Evolutionary conservation across 2,888 invertebrate genomes (phyloP).

Genomic region (Diarsia rubi): DNA sequence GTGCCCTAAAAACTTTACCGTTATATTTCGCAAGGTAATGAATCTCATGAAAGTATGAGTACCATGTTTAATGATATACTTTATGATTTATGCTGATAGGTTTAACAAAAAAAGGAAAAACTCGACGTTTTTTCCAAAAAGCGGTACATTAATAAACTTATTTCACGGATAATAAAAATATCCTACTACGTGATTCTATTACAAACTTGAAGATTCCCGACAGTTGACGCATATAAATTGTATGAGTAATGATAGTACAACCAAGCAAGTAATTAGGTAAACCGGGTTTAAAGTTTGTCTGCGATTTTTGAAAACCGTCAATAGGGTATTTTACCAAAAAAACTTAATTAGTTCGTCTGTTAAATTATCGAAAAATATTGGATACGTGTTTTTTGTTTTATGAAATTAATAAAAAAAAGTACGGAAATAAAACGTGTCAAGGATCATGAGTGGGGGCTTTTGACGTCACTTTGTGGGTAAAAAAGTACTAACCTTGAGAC

Average conservation of each 20-base stretch:
- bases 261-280: not conserved
- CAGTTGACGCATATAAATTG: slow-evolving; percentile 24
- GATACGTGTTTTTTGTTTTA: no score
- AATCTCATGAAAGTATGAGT: slow-evolving; percentile 12
- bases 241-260: slow-evolving; percentile 15
- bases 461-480: no score
- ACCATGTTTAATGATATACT: slow-evolving; percentile 8
- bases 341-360: no score
- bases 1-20: not conserved
- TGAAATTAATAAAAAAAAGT: no score
- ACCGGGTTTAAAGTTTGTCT: no score
- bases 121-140: not conserved
- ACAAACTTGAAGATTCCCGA: slow-evolving; percentile 24
- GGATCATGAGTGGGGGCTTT: no score
- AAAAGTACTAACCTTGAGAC: no score
- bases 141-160: slow-evolving; percentile 6
- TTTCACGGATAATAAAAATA: slow-evolving; percentile 20
- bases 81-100: not conserved
- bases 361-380: no score
- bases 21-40: not conserved
- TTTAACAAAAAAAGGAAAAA: slow-evolving; percentile 9
- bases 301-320: no score
- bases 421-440: no score
- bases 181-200: slow-evolving; percentile 32
- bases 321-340: no score